Evolutionary conservation across 2,888 invertebrate genomes (phyloP).

Genomic region (Enchytraeus crypticus): DNA sequence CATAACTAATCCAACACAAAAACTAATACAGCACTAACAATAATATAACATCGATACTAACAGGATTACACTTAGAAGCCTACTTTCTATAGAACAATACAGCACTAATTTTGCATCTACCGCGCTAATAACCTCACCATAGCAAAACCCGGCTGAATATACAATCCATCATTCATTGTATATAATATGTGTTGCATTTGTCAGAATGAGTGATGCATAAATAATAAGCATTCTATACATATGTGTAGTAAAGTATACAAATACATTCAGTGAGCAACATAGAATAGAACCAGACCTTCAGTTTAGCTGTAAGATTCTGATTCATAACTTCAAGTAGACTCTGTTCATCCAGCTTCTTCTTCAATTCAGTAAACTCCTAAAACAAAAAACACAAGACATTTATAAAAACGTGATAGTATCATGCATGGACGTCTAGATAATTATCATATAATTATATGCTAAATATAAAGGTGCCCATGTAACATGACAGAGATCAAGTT

Average conservation of each 20-base stretch:
- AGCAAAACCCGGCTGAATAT: background rate
- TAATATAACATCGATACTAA: too few relatives aligned
- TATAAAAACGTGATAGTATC: too few relatives aligned
- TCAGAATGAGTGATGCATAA: too few relatives aligned
- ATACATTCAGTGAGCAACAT: background rate
- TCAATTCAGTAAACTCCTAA: constrained; percentile 13
- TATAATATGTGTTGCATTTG: too few relatives aligned
- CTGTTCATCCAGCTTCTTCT: constrained; percentile 4
- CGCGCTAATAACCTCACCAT: background rate
- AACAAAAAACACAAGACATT: background rate
- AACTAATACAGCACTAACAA: too few relatives aligned
- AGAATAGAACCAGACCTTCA: constrained; percentile 31
- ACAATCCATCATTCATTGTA: background rate
- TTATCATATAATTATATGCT: background rate
- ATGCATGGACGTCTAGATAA: too few relatives aligned
- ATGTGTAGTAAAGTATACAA: background rate
- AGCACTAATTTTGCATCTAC: background rate
- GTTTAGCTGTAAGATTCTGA: constrained; percentile 27
- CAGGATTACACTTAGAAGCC: too few relatives aligned
- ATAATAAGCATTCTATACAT: background rate
- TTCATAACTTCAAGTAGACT: constrained; percentile 22
- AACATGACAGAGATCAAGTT: background rate
- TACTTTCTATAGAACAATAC: too few relatives aligned
- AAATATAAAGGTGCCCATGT: background rate
- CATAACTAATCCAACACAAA: too few relatives aligned